A percentile compares a stretch with the other conserved stretches of the same genome.
These are phyloP conservation scores for Limnephilus auricula DNA, from an alignment of 2,888 invertebrate species.

Conservation along the genomic window DNA sequence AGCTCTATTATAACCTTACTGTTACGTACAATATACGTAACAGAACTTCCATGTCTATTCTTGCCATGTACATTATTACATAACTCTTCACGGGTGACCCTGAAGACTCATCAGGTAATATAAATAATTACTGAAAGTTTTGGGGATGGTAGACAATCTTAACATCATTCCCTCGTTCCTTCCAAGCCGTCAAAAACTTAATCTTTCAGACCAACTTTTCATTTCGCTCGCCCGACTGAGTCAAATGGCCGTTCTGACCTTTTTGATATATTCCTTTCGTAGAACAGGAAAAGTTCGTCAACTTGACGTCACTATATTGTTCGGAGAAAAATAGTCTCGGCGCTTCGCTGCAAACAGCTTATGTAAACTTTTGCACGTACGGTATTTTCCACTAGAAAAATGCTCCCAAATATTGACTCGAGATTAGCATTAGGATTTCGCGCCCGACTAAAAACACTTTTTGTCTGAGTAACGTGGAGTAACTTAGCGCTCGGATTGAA, in stretches of 20 bases:
- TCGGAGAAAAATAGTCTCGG: not conserved
- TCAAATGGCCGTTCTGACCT: not conserved
- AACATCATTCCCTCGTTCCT: not conserved
- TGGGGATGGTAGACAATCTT: not conserved
- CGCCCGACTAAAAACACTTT: not conserved
- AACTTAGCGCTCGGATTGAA: not conserved
- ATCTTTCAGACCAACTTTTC: not conserved
- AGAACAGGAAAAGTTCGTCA: not conserved
- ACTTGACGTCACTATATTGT: not conserved
- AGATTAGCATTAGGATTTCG: constrained; percentile 2
- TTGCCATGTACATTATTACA: not conserved
- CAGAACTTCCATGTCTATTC: too few relatives aligned
- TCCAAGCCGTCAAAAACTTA: not conserved
- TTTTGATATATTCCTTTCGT: not conserved
- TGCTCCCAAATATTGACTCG: not conserved
- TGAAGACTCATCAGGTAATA: not conserved
- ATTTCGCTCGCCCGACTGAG: not conserved
- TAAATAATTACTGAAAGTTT: not conserved
- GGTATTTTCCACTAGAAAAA: not conserved
- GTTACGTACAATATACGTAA: too few relatives aligned
- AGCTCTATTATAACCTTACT: too few relatives aligned
- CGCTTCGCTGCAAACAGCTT: not conserved
- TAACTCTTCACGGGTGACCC: not conserved
- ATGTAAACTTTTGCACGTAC: not conserved
- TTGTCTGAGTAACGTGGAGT: not conserved